phyloP scores from a whole-genome alignment of 2,888 invertebrate genomes.

The Abrostola triplasia region DNA sequence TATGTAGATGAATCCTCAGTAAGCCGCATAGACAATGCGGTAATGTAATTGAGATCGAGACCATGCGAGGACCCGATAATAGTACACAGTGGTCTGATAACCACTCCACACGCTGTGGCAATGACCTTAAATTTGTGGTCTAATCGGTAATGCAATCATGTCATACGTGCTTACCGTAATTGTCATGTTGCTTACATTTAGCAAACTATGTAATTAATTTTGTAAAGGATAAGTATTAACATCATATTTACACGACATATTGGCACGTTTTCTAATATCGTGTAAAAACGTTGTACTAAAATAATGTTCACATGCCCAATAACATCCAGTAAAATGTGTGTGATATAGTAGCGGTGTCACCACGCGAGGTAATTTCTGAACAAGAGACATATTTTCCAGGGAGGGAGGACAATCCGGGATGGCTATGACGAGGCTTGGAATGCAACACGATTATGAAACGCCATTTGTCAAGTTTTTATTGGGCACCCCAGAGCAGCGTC shows the following conservation, averaged over 20 bases:
- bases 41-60: slow-evolving; percentile 46
- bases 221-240: no score
- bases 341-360: slow-evolving; percentile 48
- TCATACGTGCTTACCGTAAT: slow-evolving; percentile 31
- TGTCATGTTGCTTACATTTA: slow-evolving; percentile 14
- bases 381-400: slow-evolving; percentile 72
- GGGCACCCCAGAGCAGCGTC: slow-evolving; percentile 80
- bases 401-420: slow-evolving; percentile 76
- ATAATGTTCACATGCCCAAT: slow-evolving; percentile 3
- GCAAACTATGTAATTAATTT: background rate
- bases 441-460: slow-evolving; percentile 87
- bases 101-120: slow-evolving; percentile 19
- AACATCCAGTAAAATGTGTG: slow-evolving; percentile 29
- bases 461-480: slow-evolving; percentile 89
- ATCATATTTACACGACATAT: no score
- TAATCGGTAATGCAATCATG: slow-evolving; percentile 25
- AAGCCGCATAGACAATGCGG: slow-evolving; percentile 37
- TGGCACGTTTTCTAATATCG: background rate
- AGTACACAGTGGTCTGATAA: slow-evolving; percentile 22
- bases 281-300: background rate
- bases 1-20: slow-evolving; percentile 8
- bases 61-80: slow-evolving; percentile 30
- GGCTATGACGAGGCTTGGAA: slow-evolving; percentile 82
- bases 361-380: slow-evolving; percentile 65
- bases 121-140: slow-evolving; percentile 41